Percentiles rank a stretch among this genome's conserved stretches.
These are phyloP conservation scores for Aegithalos caudatus DNA, from an alignment of 2,113 vertebrate genomes.

Conservation along the genomic window DNA sequence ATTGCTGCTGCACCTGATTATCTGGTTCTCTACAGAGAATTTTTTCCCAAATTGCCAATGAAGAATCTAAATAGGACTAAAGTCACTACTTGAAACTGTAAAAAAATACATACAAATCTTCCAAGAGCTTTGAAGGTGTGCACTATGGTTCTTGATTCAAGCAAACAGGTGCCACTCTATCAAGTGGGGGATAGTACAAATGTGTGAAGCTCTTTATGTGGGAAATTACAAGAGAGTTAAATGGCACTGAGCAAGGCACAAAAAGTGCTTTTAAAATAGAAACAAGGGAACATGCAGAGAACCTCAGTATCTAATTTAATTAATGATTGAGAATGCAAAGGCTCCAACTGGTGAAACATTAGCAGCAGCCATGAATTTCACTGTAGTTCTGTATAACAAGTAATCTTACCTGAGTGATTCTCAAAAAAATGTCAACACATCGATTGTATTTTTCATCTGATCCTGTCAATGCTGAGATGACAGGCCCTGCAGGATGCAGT, in stretches of 20 bases:
- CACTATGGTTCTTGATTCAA: constrained; percentile 47
- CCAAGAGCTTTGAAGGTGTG: constrained; percentile 38
- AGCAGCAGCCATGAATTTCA: constrained; percentile 59
- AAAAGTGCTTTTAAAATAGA: constrained; percentile 67
- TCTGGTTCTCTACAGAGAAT: not conserved
- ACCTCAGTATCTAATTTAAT: constrained; percentile 63
- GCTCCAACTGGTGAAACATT: constrained; percentile 60
- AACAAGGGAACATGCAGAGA: constrained; percentile 60
- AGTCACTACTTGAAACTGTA: not conserved
- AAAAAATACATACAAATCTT: constrained; percentile 28
- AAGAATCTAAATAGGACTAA: not conserved
- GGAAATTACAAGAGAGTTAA: constrained; percentile 61
- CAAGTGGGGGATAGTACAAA: constrained; percentile 43
- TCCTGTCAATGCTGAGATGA: constrained; percentile 71
- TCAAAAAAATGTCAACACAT: constrained; percentile 74
- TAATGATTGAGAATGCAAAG: constrained; percentile 64
- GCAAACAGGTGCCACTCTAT: constrained; percentile 47
- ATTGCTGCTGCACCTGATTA: not conserved
- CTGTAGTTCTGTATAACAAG: constrained; percentile 70
- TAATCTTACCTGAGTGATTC: constrained; percentile 72
- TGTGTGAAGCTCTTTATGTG: constrained; percentile 58
- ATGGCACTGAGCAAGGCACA: constrained; percentile 60
- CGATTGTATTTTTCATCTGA: constrained; percentile 72
- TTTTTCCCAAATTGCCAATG: not conserved
- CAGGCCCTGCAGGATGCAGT: constrained; percentile 73